These are phyloP conservation scores for Umimayanthus chanpuru DNA, from an alignment of 92 coral and sea anemone species.

Conservation along the genomic window DNA sequence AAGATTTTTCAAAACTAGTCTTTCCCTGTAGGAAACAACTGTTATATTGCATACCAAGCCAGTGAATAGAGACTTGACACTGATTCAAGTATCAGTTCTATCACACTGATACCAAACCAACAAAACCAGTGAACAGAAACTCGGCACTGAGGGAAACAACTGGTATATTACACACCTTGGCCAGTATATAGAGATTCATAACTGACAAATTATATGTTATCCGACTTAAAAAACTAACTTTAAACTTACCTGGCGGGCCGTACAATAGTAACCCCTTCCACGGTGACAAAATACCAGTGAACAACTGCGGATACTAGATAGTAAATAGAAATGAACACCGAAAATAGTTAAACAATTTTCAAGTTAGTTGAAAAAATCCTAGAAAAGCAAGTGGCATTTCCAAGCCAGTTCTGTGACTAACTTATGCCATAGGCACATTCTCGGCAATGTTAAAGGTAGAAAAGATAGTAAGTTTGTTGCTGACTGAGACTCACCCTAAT, in stretches of 20 bases:
- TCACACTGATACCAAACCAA: too few species aligned
- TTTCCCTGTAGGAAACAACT: background rate
- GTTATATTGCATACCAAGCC: background rate
- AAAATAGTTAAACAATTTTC: background rate
- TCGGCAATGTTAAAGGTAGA: too few species aligned
- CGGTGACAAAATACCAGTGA: constrained; percentile 97
- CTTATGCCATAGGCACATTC: too few species aligned
- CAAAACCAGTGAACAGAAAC: background rate
- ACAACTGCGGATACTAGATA: constrained; percentile 89
- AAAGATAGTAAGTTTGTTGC: background rate
- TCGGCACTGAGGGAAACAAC: background rate
- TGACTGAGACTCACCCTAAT: constrained; percentile 70
- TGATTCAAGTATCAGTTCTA: too few species aligned
- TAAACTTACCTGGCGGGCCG: constrained; percentile 89
- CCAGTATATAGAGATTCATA: too few species aligned
- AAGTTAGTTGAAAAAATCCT: too few species aligned
- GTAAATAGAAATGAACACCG: background rate
- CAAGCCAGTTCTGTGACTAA: background rate
- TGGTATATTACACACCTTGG: too few species aligned
- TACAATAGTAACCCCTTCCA: constrained; percentile 95
- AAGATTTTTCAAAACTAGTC: too few species aligned
- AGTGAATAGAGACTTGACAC: background rate
- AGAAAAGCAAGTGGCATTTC: too few species aligned
- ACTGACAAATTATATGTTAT: too few species aligned
- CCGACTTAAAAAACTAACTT: background rate